These are phyloP conservation scores for Fistularia commersonii DNA, from an alignment of 2,797 vertebrate species.

Conservation along the genomic window DNA sequence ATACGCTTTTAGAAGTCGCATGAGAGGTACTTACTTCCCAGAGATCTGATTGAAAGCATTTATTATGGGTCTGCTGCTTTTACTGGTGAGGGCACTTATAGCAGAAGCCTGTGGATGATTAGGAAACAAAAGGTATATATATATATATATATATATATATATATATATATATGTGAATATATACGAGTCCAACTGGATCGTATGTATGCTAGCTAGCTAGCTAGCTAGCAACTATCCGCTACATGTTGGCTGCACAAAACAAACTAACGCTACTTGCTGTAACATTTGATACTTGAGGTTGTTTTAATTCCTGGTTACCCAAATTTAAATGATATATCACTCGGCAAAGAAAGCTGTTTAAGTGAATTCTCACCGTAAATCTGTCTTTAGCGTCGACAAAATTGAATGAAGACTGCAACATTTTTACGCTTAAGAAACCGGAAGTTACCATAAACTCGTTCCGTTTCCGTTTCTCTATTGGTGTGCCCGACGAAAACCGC, in stretches of 20 bases:
- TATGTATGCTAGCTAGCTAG: too few relatives aligned
- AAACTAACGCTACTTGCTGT: not conserved
- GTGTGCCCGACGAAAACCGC: too few relatives aligned
- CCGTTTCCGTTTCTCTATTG: slow-evolving; percentile 39
- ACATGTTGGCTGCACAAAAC: not conserved
- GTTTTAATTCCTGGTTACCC: not conserved
- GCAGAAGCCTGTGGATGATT: slow-evolving; percentile 81
- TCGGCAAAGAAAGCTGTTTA: not conserved
- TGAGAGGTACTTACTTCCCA: slow-evolving; percentile 81
- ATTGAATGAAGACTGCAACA: slow-evolving; percentile 73
- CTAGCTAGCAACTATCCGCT: slow-evolving; percentile 37
- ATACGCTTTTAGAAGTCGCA: too few relatives aligned
- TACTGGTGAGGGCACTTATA: slow-evolving; percentile 77
- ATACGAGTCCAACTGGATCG: too few relatives aligned
- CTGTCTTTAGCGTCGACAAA: slow-evolving; percentile 76
- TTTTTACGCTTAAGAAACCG: slow-evolving; percentile 47
- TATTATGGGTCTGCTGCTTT: slow-evolving; percentile 82
- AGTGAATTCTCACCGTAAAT: slow-evolving; percentile 66
- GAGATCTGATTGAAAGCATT: slow-evolving; percentile 84
- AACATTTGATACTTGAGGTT: not conserved
- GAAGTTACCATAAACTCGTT: slow-evolving; percentile 28
- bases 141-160: not conserved
- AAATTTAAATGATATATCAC: not conserved
- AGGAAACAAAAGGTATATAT: slow-evolving; percentile 27
- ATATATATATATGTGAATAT: too few relatives aligned